phyloP scores from a whole-genome alignment of 2,113 vertebrate genomes.

The Odobenus rosmarus region DNA sequence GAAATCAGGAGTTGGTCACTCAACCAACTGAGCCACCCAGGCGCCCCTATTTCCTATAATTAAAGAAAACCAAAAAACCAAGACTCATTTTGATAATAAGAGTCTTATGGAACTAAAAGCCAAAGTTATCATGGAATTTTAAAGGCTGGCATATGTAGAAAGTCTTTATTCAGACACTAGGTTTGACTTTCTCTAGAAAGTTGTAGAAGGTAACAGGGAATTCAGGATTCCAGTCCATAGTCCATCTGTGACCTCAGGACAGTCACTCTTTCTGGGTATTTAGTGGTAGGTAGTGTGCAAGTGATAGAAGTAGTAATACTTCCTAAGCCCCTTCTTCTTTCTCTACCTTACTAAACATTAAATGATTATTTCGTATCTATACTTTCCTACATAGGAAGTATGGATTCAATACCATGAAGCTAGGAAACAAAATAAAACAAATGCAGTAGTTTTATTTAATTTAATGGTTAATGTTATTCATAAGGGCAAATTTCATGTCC shows the following conservation, averaged over 20 bases:
- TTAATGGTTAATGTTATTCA: neutral
- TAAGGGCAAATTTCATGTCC: neutral
- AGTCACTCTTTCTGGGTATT: neutral
- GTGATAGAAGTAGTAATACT: neutral
- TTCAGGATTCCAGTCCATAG: neutral
- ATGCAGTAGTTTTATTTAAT: neutral
- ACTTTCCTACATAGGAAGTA: neutral
- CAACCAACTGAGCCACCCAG: neutral
- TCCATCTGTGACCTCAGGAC: neutral
- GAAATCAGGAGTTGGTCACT: neutral
- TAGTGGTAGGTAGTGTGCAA: neutral
- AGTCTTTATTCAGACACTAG: neutral
- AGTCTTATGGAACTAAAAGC: neutral
- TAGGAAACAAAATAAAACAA: conserved; percentile 1
- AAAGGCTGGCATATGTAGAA: neutral
- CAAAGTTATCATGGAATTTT: neutral
- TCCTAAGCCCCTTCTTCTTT: neutral
- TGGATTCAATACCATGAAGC: neutral
- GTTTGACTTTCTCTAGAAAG: neutral
- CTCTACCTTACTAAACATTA: neutral
- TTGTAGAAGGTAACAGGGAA: neutral
- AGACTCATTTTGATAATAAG: neutral
- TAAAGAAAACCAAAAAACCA: neutral
- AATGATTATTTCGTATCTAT: neutral
- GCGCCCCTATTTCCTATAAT: neutral